Percentiles rank a stretch among this genome's conserved stretches.
These are phyloP conservation scores for Planiliza haematocheilus DNA, from an alignment of 2,113 vertebrate genomes.

Conservation along the genomic window DNA sequence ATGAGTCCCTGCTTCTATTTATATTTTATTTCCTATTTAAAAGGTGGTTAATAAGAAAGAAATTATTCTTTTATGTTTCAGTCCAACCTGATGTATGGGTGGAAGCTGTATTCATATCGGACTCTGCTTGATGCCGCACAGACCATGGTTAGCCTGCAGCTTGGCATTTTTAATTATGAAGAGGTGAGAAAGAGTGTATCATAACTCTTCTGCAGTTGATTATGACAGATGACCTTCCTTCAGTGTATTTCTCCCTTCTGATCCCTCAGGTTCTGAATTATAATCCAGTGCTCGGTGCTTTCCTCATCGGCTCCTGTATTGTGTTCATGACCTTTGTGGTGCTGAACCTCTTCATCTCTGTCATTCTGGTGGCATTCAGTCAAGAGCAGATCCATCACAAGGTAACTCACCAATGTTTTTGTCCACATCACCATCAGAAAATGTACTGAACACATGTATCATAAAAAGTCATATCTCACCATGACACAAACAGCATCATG, in stretches of 20 bases:
- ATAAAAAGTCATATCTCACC: neutral
- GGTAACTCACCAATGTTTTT: conserved; percentile 78
- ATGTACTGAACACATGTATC: neutral
- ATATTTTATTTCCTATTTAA: neutral
- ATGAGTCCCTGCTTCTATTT: conserved; percentile 15
- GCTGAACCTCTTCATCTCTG: conserved; percentile 95
- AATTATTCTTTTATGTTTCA: conserved; percentile 67
- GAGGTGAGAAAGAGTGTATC: conserved; percentile 83
- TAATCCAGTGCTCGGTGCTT: conserved; percentile 91
- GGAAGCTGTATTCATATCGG: conserved; percentile 93
- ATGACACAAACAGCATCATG: neutral
- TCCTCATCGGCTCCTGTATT: conserved; percentile 95
- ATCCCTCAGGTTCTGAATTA: conserved; percentile 88
- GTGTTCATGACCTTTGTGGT: conserved; percentile 97
- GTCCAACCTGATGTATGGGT: conserved; percentile 94
- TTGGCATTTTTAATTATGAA: conserved; percentile 97
- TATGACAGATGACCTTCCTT: conserved; percentile 20
- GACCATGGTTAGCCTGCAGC: conserved; percentile 94
- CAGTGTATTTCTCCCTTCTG: conserved; percentile 8
- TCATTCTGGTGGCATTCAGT: conserved; percentile 94
- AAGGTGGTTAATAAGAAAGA: conserved; percentile 18
- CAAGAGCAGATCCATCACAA: conserved; percentile 92
- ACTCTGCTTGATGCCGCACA: conserved; percentile 90
- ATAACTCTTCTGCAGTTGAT: conserved; percentile 4
- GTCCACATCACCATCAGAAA: no score